Evolutionary conservation across 2,113 vertebrate genomes (phyloP).

Genomic region (Calcarius ornatus): DNA sequence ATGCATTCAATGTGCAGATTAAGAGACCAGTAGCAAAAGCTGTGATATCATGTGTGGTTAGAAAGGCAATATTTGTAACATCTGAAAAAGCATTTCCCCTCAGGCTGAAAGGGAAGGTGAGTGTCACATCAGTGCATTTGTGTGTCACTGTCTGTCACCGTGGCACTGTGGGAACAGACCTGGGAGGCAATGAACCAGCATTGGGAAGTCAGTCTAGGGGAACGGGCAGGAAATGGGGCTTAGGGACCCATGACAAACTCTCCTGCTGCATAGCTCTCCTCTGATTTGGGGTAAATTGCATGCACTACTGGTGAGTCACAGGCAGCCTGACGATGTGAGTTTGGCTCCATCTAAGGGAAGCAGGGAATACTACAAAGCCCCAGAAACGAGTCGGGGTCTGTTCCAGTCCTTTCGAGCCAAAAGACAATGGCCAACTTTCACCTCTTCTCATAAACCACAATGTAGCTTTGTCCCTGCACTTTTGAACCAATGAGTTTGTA

Average conservation of each 20-base stretch:
- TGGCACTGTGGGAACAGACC: background rate
- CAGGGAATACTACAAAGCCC: background rate
- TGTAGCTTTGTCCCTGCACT: background rate
- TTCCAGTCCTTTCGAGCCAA: background rate
- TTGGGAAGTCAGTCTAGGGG: background rate
- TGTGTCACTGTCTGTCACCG: background rate
- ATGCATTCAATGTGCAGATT: background rate
- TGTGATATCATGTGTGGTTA: background rate
- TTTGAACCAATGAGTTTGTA: background rate
- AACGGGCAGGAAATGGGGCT: background rate
- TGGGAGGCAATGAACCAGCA: background rate
- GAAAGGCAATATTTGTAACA: background rate
- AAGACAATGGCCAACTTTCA: background rate
- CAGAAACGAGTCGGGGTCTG: background rate
- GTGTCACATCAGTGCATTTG: fast-evolving
- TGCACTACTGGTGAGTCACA: background rate
- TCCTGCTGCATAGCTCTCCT: background rate
- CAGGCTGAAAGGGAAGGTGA: background rate
- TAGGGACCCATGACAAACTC: background rate
- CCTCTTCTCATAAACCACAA: background rate
- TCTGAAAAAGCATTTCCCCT: background rate
- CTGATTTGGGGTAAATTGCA: background rate
- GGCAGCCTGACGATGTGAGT: background rate
- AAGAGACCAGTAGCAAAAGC: background rate
- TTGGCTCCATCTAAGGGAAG: slow-evolving; percentile 56